Evolutionary conservation across 92 coral and sea anemone genomes (phyloP), one percentile per base, ranked within the genome.

Genomic region (Meandrina meandrites): DNA sequence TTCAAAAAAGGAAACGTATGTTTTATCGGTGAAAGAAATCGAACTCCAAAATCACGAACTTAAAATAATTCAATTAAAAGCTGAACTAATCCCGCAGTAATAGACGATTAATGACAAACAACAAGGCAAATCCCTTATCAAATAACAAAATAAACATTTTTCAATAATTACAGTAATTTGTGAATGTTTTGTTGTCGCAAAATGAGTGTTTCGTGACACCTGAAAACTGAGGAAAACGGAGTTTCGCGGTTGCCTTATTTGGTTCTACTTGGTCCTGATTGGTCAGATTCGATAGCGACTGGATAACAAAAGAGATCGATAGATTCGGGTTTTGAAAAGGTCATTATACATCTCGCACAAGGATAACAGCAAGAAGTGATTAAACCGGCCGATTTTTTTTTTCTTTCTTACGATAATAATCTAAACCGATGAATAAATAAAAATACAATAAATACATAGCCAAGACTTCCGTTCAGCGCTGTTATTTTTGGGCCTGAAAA

Each of bases 221-320:
- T 54, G 42, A 67, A 24, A 0, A 22, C 32, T 5, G 17, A 50
- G 19, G 32, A 45, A 45, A 24, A 17, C 72, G 11, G 86, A 22
- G 17, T 18, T 56, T 16, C 31, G 60, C 24, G 21, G 27, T 84
- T 84, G 66, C 87, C 87, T 73, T 84, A 53, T 84, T 73, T 84
- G 87, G 87, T 84, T 73, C 75, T 36, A 58, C 53, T 86, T n/a
- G 85, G 27, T 47, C 75, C 32, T 36, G 88, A 90, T 90, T 86
- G 93, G 93, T 90, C 93, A 90, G 93, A 62, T 78, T 87, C 57
- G 36, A 30, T 22, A 24, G 51, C 27, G 73, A 45, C 40, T 21
- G 54, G 53, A 32, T 70, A 64, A 37, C 84, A n/a, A 40, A 67
- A 35, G 56, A 80, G 73, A 80, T 80, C 74, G 74, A 48, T 5